Conservation (phyloP, 2,113 vertebrate species). For the Romanogobio albipinnatus region DNA sequence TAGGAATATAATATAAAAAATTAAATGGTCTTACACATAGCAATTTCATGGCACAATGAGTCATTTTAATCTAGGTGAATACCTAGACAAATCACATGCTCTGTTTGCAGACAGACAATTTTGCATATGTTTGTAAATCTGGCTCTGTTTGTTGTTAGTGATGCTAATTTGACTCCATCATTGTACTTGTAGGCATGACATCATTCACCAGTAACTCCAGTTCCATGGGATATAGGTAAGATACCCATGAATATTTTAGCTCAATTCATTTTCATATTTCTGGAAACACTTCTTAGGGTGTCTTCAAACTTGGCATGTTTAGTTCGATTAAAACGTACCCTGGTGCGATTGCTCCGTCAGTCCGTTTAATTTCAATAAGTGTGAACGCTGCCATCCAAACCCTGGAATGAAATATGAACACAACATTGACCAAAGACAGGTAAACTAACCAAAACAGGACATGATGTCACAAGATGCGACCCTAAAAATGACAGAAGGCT, state of each 20-base stretch:
- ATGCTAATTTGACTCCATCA: constrained; percentile 49
- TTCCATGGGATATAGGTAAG: constrained; percentile 87
- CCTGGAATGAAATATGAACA: too few species aligned
- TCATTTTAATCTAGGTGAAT: background rate
- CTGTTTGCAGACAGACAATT: background rate
- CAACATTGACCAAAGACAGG: too few species aligned
- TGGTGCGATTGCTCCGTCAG: too few species aligned
- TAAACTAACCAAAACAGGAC: too few species aligned
- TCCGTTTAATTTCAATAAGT: too few species aligned
- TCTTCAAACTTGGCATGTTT: too few species aligned
- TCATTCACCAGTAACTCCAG: constrained; percentile 71
- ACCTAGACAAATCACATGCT: background rate
- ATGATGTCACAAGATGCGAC: too few species aligned
- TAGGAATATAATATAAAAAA: too few species aligned
- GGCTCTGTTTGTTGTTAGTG: background rate
- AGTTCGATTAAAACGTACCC: too few species aligned
- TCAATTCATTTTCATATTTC: background rate
- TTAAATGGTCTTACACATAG: too few species aligned
- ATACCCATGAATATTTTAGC: background rate
- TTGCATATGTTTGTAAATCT: constrained; percentile 22
- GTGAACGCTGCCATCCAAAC: too few species aligned
- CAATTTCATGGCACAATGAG: background rate
- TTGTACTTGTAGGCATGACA: constrained; percentile 77
- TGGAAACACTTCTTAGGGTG: background rate
- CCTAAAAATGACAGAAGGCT: too few species aligned